A percentile compares a stretch with the other conserved stretches of the same genome.
These are phyloP conservation scores for Phylloscopus trochiloides DNA, from an alignment of 2,113 vertebrate genomes.

Conservation along the genomic window DNA sequence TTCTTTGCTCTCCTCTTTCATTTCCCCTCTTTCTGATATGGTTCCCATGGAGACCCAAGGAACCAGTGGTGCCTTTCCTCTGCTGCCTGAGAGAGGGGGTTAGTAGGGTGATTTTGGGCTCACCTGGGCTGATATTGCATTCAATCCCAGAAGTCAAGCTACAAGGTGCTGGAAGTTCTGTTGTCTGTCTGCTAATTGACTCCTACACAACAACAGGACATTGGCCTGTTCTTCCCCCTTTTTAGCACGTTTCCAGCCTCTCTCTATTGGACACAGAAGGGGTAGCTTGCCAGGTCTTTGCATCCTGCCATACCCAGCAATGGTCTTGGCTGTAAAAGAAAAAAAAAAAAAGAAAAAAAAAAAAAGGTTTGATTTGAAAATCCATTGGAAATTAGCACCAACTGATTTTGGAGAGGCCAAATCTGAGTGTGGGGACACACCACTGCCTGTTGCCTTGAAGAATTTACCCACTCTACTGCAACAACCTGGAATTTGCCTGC, in stretches of 20 bases:
- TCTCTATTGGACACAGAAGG: not conserved
- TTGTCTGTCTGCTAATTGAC: not conserved
- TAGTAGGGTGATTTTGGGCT: not conserved
- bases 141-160: not conserved
- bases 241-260: not conserved
- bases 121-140: not conserved
- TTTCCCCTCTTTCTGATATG: not conserved
- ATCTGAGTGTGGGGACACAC: rapidly evolving
- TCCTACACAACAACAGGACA: not conserved
- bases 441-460: not conserved
- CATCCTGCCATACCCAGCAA: not conserved
- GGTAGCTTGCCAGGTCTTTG: rapidly evolving
- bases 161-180: not conserved
- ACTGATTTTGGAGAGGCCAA: not conserved
- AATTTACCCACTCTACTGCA: not conserved
- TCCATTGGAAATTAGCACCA: not conserved
- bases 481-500: not conserved
- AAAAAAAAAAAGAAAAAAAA: no score
- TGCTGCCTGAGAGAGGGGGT: not conserved
- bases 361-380: not conserved
- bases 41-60: slow-evolving; percentile 9
- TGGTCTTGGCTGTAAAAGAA: not conserved
- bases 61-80: not conserved
- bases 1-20: not conserved
- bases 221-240: not conserved